phyloP scores from a whole-genome alignment of 2,888 invertebrate species.

The Aplocera efformata region DNA sequence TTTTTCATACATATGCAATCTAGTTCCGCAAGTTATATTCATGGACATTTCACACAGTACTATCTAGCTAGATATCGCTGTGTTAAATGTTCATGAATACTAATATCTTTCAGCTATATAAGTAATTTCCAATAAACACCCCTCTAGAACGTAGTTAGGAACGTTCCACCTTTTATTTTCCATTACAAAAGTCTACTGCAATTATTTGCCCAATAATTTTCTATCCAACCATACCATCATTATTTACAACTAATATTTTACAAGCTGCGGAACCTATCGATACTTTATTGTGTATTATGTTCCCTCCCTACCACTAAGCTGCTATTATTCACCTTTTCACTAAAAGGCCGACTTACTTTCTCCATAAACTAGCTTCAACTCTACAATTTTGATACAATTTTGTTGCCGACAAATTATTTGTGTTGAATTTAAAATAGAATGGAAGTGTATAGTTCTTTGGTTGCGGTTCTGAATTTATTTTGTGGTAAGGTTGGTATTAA shows the following conservation, averaged over 20 bases:
- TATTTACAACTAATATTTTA: conserved; percentile 2
- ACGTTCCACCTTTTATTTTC: too few relatives aligned
- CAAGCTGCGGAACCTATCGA: conserved; percentile 7
- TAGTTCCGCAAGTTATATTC: too few relatives aligned
- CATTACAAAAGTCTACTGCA: too few relatives aligned
- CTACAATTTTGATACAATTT: conserved; percentile 29
- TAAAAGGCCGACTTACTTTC: conserved; percentile 26
- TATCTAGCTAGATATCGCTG: too few relatives aligned
- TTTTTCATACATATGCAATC: too few relatives aligned
- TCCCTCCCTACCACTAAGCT: conserved; percentile 5
- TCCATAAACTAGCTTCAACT: conserved; percentile 25
- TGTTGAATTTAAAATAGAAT: conserved; percentile 27
- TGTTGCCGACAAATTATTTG: conserved; percentile 29
- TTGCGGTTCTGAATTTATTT: conserved; percentile 7
- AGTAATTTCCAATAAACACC: too few relatives aligned
- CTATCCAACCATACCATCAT: too few relatives aligned
- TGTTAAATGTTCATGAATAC: too few relatives aligned
- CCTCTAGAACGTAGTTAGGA: too few relatives aligned
- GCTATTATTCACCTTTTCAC: conserved; percentile 19
- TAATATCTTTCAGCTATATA: too few relatives aligned
- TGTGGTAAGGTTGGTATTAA: background rate
- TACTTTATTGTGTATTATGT: background rate
- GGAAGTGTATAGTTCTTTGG: conserved; percentile 12
- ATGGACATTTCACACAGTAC: too few relatives aligned
- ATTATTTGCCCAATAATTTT: too few relatives aligned